These are phyloP conservation scores for Rallus crepitans DNA, from an alignment of 2,797 vertebrate genomes.

Conservation along the genomic window DNA sequence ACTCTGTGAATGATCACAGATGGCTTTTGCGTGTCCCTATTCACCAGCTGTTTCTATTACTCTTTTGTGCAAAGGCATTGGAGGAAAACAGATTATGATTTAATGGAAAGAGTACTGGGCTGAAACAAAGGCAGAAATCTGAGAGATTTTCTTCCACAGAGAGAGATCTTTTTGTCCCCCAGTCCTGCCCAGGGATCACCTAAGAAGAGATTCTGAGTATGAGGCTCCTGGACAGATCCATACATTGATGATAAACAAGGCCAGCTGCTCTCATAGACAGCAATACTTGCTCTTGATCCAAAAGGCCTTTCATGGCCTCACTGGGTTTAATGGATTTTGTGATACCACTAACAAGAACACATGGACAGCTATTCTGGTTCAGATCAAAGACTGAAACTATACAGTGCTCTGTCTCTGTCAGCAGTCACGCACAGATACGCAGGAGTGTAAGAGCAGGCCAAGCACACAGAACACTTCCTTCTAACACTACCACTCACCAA, in stretches of 20 bases:
- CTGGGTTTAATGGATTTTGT: not conserved
- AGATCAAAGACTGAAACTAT: not conserved
- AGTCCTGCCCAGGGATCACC: not conserved
- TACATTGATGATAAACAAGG: not conserved
- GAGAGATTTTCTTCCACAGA: not conserved
- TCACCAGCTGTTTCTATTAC: slow-evolving; percentile 32
- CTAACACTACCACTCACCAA: not conserved
- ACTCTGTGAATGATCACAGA: slow-evolving; percentile 25
- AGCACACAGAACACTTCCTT: not conserved
- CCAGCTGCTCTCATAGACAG: not conserved
- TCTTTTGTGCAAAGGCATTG: not conserved
- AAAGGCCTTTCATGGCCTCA: not conserved
- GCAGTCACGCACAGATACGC: not conserved
- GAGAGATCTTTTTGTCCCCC: not conserved
- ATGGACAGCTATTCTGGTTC: not conserved
- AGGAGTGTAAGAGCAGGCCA: not conserved
- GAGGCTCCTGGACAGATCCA: not conserved
- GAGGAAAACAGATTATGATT: slow-evolving; percentile 40
- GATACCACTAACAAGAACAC: not conserved
- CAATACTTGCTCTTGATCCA: not conserved
- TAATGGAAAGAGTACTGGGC: slow-evolving; percentile 14
- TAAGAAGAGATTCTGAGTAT: not conserved
- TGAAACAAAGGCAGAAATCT: slow-evolving; percentile 31
- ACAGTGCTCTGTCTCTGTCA: not conserved
- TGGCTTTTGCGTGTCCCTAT: slow-evolving; percentile 10